Evolutionary conservation across 2,888 invertebrate genomes (phyloP).

Genomic region (Nemurella pictetii): DNA sequence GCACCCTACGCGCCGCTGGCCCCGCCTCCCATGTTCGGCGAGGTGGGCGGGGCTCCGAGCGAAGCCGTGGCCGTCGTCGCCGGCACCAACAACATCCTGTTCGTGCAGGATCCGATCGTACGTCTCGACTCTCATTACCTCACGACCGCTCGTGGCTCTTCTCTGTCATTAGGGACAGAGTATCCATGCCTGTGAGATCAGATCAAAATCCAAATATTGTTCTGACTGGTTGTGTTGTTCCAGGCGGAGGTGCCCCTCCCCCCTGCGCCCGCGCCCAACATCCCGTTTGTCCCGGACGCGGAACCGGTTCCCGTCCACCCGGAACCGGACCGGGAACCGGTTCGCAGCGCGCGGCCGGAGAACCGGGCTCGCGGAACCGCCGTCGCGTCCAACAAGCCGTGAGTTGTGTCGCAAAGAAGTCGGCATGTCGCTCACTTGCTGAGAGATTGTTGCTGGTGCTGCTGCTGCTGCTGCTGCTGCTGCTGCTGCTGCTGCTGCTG

Average conservation of each 20-base stretch:
- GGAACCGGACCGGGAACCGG: neutral
- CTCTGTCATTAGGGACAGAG: too few species aligned
- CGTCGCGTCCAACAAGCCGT: too few species aligned
- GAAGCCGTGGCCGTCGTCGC: neutral
- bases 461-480: conserved; percentile 29
- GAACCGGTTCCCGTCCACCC: neutral
- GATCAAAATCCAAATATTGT: too few species aligned
- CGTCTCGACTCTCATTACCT: too few species aligned
- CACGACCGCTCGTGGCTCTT: too few species aligned
- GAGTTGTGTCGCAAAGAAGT: too few species aligned
- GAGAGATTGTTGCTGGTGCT: conserved; percentile 32
- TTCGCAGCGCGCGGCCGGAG: neutral
- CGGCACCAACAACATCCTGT: neutral
- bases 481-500: conserved; percentile 30
- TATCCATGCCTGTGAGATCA: too few species aligned
- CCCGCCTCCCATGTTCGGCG: conserved; percentile 22
- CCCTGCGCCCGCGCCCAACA: neutral
- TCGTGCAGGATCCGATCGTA: neutral
- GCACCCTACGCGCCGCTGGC: conserved; percentile 22
- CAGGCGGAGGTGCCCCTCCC: neutral
- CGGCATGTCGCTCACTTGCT: too few species aligned
- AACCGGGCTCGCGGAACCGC: too few species aligned
- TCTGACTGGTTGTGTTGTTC: neutral
- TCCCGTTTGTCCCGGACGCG: neutral
- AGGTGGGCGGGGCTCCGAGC: neutral